Base-by-base conservation (phyloP, 30 jellyfish, hydroid and myxozoan species). In the Pseudorhiza aurosa region DNA sequence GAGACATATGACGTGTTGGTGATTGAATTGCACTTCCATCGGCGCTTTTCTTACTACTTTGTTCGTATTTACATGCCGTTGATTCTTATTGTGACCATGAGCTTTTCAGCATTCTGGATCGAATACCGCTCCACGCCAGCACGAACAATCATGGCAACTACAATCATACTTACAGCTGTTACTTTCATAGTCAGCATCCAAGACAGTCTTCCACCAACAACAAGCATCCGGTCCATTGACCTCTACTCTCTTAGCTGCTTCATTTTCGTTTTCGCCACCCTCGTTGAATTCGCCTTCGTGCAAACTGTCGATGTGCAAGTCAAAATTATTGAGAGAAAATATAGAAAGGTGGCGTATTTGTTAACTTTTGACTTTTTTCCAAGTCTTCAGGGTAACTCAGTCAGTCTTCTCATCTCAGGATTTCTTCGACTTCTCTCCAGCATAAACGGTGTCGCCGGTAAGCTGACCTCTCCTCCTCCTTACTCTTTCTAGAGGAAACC, bases 121-220 rank as follows among this genome's bases (percentile, higher is more conserved):
- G 89, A 77, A 62, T 77, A 77, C 24, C 81, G 89, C 15, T 77
- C 89, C 1, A 57, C 89, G 6, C 89, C 89, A 24, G 89, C 89
- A 4, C 76, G 89, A n/a, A 77, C 89, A 6, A 77, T 77, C 74
- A 77, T 77, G 72, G 71, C 89, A 0, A 62, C 89, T 0, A 77
- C 89, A 1, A 77, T 77, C 43, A 65, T 77, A 37, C 89, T 77
- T 63, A 77, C 89, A 1, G 81, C 43, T 4, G 68, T 77, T 39
- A 64, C 68, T 19, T 77, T 77, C 30, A 77, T 77, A 15, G 89
- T 60, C 26, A 58, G 73, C 62, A 67, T 77, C 56, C 89, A 77
- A 35, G 46, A 39, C 4, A 42, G 73, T 27, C 47, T 77, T 1
- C 89, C 89, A 7, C 81, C 81, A 9, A 77, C 89, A 1, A 77